A percentile compares a stretch with the other conserved stretches of the same genome.
Evolutionary conservation across 2,113 vertebrate species (phyloP).

Genomic region (Sisor rabdophorus): DNA sequence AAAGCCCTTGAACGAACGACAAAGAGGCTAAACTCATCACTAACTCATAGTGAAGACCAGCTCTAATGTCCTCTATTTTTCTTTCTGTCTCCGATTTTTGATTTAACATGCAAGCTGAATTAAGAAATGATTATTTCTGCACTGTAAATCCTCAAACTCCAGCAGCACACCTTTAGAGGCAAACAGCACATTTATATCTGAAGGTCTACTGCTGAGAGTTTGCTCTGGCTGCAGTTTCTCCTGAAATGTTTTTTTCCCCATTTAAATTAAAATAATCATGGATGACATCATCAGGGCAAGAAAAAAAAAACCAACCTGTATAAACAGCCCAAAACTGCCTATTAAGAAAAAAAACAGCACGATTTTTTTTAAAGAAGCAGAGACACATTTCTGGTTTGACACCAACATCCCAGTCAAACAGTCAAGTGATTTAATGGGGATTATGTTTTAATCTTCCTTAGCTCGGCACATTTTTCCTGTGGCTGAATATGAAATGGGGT

Average conservation of each 20-base stretch:
- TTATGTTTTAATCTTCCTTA: not conserved
- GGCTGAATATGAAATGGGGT: not conserved
- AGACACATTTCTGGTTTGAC: not conserved
- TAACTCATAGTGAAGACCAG: not conserved
- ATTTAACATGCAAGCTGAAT: not conserved
- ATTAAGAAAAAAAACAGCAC: not conserved
- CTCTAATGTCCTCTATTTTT: slow-evolving; percentile 1
- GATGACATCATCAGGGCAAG: not conserved
- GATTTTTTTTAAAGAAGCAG: not conserved
- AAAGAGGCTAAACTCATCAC: slow-evolving; percentile 31
- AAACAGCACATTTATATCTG: not conserved
- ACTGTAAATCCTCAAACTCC: not conserved
- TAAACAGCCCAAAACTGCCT: not conserved
- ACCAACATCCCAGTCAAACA: not conserved
- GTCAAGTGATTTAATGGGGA: not conserved
- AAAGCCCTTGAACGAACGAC: slow-evolving; percentile 26
- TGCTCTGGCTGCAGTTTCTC: not conserved
- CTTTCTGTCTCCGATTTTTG: not conserved
- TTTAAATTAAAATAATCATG: not conserved
- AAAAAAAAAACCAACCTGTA: not conserved
- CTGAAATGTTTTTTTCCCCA: not conserved
- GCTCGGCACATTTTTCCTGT: not conserved
- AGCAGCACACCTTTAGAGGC: not conserved
- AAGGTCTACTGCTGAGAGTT: not conserved
- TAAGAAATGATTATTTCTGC: not conserved